These are phyloP conservation scores for Diadegma fenestrale DNA, from an alignment of 2,888 invertebrate species.

Conservation along the genomic window DNA sequence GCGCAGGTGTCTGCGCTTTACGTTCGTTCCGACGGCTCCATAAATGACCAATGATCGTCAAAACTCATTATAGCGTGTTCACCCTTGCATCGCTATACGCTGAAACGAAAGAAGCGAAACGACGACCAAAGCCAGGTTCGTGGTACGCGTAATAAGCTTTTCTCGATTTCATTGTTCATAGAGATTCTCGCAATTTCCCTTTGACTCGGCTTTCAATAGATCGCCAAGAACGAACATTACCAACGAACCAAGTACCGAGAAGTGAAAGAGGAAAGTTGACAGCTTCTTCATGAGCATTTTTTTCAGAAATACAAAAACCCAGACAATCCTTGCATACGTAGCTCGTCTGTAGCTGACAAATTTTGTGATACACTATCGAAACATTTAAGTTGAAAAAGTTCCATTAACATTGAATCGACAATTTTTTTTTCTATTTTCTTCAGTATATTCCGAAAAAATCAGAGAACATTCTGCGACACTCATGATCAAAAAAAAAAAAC, in stretches of 20 bases:
- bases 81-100: constrained; percentile 30
- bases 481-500: too few species aligned
- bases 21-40: constrained; percentile 64
- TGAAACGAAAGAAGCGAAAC: constrained; percentile 40
- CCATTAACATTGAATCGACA: not conserved
- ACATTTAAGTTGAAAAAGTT: not conserved
- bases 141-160: constrained; percentile 67
- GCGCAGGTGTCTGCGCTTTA: constrained; percentile 76
- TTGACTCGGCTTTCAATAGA: constrained; percentile 31
- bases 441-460: not conserved
- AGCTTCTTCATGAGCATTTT: constrained; percentile 7
- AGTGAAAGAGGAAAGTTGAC: constrained; percentile 10
- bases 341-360: not conserved
- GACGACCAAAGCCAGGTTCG: constrained; percentile 37
- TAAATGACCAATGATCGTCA: constrained; percentile 59
- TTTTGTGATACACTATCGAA: not conserved
- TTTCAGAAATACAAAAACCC: not conserved
- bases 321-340: not conserved
- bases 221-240: constrained; percentile 1
- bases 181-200: constrained; percentile 56
- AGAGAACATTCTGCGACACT: too few species aligned
- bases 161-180: constrained; percentile 60
- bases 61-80: constrained; percentile 23
- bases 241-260: not conserved
- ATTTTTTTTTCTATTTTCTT: not conserved